Evolutionary conservation across 1,140 invertebrate genomes (phyloP).

Genomic region (Protaetia brevitarsis): DNA sequence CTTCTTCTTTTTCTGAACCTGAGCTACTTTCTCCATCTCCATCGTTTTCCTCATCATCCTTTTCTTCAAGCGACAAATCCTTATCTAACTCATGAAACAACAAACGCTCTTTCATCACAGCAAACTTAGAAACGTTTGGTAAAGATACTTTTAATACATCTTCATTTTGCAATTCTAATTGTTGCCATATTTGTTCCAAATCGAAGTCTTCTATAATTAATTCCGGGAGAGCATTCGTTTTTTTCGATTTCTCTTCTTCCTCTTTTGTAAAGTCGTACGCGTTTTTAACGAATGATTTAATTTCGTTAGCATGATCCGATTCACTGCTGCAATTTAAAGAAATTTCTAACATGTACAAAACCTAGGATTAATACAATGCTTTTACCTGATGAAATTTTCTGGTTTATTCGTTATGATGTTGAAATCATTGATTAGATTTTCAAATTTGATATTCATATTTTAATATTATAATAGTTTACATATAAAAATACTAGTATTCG

Average conservation of each 20-base stretch:
- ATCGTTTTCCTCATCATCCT: slow-evolving; percentile 33
- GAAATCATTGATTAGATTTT: slow-evolving; percentile 47
- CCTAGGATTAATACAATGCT: slow-evolving; percentile 24
- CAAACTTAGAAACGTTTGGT: slow-evolving; percentile 45
- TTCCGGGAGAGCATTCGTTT: slow-evolving; percentile 61
- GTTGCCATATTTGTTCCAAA: slow-evolving; percentile 88
- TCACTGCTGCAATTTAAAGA: slow-evolving; percentile 60
- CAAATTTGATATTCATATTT: slow-evolving; percentile 5
- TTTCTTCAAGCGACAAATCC: neutral
- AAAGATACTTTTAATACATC: slow-evolving; percentile 55
- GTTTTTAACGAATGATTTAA: slow-evolving; percentile 64
- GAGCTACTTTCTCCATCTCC: slow-evolving; percentile 25
- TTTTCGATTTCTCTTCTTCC: slow-evolving; percentile 48
- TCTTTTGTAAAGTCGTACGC: slow-evolving; percentile 69
- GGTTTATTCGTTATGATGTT: slow-evolving; percentile 51
- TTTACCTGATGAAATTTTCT: slow-evolving; percentile 51
- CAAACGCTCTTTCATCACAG: slow-evolving; percentile 36
- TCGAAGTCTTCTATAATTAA: slow-evolving; percentile 80
- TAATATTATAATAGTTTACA: neutral
- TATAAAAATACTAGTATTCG: neutral
- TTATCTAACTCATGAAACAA: slow-evolving; percentile 36
- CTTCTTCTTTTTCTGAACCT: slow-evolving; percentile 25
- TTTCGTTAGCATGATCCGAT: slow-evolving; percentile 47
- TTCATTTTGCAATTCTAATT: slow-evolving; percentile 83
- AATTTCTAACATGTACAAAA: slow-evolving; percentile 30